Base-by-base conservation (phyloP, 2,113 vertebrate species). In the Ahaetulla prasina region DNA sequence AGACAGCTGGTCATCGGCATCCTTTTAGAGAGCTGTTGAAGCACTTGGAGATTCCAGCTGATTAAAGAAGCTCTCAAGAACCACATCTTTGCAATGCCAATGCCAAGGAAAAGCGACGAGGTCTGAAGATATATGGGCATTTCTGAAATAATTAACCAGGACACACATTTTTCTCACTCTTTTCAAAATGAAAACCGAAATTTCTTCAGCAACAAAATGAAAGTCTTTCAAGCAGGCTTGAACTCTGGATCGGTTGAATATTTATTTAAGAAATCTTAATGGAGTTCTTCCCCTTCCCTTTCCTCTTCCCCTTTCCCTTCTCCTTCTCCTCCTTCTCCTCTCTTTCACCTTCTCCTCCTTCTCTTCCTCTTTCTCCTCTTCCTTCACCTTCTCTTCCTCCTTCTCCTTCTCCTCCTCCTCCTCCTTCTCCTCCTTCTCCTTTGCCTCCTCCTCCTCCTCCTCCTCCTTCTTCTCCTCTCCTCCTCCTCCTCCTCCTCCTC, bases 131-230 rank as follows among this genome's bases (percentile, higher is more conserved):
- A 39, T 94, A 96, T 87, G 88, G 22, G 3, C 91, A 92, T 96
- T 96, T 96, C 93, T 89, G 90, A 89, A 93, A 95, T 92, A 95
- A 94, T 91, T 84, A 63, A 87, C 53, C 85, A 94, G 84, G 43
- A 94, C 94, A 49, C 87, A 27, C 5, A 85, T 93, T 94, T 92
- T 52, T 10, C 49, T 68, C 94, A 91, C 85, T 55, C 90, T 91
- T 91, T 55, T 27, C 11, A 55, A 16, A 47, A 11, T 22, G 85
- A 95, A 84, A 92, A 92, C 0, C 2, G 87, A 94, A 91, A 10
- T 90, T 94, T 63, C 92, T 94, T 89, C 53, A 0, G 54, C 90
- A 94, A 92, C 1, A 23, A 86, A 93, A 93, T 88, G 1, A 91
- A 91, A 88, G 87, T 91, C 92, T 92, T 90, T 93, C 94, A 90